These are phyloP conservation scores for Cephus spinipes DNA, from an alignment of 2,888 invertebrate genomes.

Conservation along the genomic window DNA sequence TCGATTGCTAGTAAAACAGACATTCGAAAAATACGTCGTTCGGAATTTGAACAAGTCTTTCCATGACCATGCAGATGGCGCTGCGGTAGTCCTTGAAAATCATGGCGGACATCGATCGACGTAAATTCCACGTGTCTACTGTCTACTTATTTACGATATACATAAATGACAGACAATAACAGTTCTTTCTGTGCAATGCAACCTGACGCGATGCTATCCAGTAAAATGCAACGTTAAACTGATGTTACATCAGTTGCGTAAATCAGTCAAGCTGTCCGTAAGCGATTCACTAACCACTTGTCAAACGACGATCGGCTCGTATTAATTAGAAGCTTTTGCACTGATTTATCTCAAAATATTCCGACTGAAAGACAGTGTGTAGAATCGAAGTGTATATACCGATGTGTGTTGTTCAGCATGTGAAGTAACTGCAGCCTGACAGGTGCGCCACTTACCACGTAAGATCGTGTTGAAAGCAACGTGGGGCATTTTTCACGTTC, in stretches of 20 bases:
- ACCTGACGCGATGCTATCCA: not conserved
- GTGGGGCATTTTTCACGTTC: slow-evolving; percentile 54
- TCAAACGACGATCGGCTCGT: not conserved
- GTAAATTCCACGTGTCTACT: too few species aligned
- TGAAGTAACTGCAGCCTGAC: not conserved
- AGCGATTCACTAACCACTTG: not conserved
- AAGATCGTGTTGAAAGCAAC: slow-evolving; percentile 42
- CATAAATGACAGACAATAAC: not conserved
- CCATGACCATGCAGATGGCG: not conserved
- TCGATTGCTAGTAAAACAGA: not conserved
- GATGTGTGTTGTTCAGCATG: not conserved
- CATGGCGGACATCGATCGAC: not conserved
- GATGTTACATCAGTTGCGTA: not conserved
- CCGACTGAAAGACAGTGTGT: not conserved
- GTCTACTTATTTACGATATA: too few species aligned
- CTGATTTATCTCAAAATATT: not conserved
- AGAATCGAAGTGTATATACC: not conserved
- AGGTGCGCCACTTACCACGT: not conserved
- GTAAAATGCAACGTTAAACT: not conserved
- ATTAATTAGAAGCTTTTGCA: not conserved
- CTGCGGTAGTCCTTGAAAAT: not conserved
- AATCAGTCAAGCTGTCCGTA: not conserved
- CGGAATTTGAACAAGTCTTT: not conserved
- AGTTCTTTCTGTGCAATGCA: not conserved
- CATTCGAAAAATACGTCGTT: not conserved